Evolutionary conservation across 64 coral and sea anemone genomes (phyloP).

Genomic region (Porites australiensis): DNA sequence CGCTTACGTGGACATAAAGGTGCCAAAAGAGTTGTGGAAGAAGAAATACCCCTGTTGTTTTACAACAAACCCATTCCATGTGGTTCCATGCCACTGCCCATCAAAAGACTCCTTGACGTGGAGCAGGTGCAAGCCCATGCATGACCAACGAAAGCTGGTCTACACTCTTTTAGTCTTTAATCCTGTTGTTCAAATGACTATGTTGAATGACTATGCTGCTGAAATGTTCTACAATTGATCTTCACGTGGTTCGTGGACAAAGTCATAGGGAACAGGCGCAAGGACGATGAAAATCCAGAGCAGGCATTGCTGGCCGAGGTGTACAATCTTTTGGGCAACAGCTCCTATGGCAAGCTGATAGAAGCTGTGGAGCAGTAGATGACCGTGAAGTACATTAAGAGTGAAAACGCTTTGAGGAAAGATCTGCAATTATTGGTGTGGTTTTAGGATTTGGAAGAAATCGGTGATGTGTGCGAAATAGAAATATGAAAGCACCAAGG

Average conservation of each 20-base stretch:
- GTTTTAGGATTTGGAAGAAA: slow-evolving; percentile 45
- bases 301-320: slow-evolving; percentile 35
- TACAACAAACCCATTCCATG: neutral
- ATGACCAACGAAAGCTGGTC: slow-evolving; percentile 38
- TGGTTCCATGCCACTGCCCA: slow-evolving; percentile 19
- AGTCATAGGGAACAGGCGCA: too few relatives aligned
- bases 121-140: slow-evolving; percentile 11
- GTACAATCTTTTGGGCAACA: slow-evolving; percentile 62
- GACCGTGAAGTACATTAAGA: neutral
- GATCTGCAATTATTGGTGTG: slow-evolving; percentile 26
- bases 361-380: slow-evolving; percentile 42
- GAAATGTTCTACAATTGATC: too few relatives aligned
- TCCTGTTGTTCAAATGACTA: too few relatives aligned
- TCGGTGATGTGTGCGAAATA: slow-evolving; percentile 13
- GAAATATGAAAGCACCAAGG: neutral
- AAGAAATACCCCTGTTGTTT: slow-evolving; percentile 49
- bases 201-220: too few relatives aligned
- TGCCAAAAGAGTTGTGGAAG: neutral
- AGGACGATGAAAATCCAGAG: neutral
- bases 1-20: slow-evolving; percentile 57
- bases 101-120: slow-evolving; percentile 36
- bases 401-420: neutral
- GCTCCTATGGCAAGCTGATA: slow-evolving; percentile 45
- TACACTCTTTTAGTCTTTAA: neutral
- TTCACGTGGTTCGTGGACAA: too few relatives aligned